These are phyloP conservation scores for Orientallactaga sibirica DNA, from an alignment of 2,797 vertebrate genomes.

Conservation along the genomic window DNA sequence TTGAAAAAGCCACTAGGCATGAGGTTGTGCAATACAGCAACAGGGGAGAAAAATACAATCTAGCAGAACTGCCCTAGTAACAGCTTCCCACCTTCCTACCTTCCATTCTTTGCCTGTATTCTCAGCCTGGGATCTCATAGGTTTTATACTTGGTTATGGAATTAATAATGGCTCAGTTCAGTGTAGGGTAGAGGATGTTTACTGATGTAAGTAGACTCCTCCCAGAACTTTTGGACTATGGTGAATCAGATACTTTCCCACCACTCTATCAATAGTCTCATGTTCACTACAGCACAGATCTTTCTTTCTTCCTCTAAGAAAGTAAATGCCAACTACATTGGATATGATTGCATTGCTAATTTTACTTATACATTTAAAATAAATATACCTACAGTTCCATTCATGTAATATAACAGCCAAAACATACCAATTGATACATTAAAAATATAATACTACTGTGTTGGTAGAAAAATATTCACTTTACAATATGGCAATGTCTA, in stretches of 20 bases:
- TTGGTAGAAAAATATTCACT: conserved; percentile 63
- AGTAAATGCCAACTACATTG: neutral
- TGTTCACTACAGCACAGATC: neutral
- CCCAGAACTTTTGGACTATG: neutral
- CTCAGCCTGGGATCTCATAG: conserved; percentile 13
- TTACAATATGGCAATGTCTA: conserved; percentile 32
- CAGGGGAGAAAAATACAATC: conserved; percentile 37
- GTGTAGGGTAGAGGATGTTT: neutral
- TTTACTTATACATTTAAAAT: conserved; percentile 46
- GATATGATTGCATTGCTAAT: conserved; percentile 1
- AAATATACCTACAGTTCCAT: conserved; percentile 30
- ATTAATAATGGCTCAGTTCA: neutral
- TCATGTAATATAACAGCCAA: conserved; percentile 45
- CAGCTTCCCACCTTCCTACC: neutral
- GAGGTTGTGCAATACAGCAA: conserved; percentile 32
- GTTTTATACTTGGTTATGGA: neutral
- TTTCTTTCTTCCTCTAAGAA: neutral
- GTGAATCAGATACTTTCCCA: neutral
- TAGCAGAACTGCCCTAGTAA: neutral
- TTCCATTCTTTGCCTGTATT: neutral
- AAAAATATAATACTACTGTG: conserved; percentile 45
- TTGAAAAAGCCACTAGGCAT: conserved; percentile 23
- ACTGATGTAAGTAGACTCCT: neutral
- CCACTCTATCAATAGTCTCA: neutral
- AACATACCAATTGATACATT: conserved; percentile 57